Base-by-base conservation (phyloP, 1,140 invertebrate species). In the Drosophila littoralis region DNA sequence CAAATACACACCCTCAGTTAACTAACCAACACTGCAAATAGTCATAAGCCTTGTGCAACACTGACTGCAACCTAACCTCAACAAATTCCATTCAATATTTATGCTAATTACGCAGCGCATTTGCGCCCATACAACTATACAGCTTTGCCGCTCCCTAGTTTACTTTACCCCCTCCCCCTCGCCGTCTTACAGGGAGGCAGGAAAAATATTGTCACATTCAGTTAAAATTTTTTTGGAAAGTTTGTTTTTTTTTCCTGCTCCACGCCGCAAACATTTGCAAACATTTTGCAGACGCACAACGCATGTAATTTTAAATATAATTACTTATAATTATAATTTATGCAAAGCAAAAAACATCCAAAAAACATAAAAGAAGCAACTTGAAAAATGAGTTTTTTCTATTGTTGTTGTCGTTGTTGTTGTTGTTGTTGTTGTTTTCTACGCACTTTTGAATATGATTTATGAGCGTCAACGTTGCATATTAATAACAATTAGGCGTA, bases 361-460 rank as follows among this genome's bases (percentile, higher is more conserved):
- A 77, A 50, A 52, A 13, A 35, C 52, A 58, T 28, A 55, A 15
- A 58, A 80, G 43, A 52, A 28, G 22, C 22, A 36, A 33, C 17
- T 64, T 64, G 32, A 67, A 50, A 65, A 45, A 76, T 75, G 54
- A 45, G 36, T n/a, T n/a, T n/a, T n/a, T n/a, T n/a, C n/a, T n/a
- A n/a, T n/a, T n/a, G n/a, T n/a, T n/a, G n/a, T n/a, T n/a, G n/a
- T n/a, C n/a, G n/a, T 40, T 64, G 33, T 64, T 22, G 5, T 5
- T 28, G 4, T 28, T 28, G 22, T 0, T 55, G 35, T 72, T 68
- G 67, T 52, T 57, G 77, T 76, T 72, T 67, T 83, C 55, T 84
- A 89, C 84, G 84, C 83, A 88, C 80, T 89, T 89, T 77, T 67
- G 10, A 35, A n/a, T 59, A 79, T 86, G 79, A 79, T 82, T 82